phyloP scores from a whole-genome alignment of 2,797 vertebrate species.

The Dicrostonyx torquatus region DNA sequence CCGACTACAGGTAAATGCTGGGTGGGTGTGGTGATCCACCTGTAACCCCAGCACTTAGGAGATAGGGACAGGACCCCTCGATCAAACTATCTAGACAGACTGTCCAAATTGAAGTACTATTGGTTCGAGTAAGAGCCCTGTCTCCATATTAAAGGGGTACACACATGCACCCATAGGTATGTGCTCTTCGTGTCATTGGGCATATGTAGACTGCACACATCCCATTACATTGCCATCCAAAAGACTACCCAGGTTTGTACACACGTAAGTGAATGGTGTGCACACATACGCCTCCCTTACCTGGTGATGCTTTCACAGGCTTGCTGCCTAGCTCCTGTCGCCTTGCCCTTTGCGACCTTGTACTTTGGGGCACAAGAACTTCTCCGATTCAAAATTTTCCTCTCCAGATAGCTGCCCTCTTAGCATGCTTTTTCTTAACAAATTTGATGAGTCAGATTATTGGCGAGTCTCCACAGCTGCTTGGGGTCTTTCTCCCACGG shows the following conservation, averaged over 20 bases:
- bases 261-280: not conserved
- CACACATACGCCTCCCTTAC: not conserved
- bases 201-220: not conserved
- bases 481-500: not conserved
- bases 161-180: not conserved
- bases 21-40: not conserved
- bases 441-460: slow-evolving; percentile 25
- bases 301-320: not conserved
- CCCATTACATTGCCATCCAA: not conserved
- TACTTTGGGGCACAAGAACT: not conserved
- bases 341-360: not conserved
- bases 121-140: not conserved
- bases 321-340: not conserved
- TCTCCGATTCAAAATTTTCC: not conserved
- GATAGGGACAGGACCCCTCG: not conserved
- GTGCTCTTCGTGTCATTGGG: not conserved
- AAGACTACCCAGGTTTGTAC: not conserved
- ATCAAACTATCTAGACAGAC: not conserved
- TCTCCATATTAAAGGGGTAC: not conserved
- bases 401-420: not conserved
- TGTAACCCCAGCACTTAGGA: not conserved
- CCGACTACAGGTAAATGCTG: not conserved
- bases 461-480: not conserved
- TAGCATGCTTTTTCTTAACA: not conserved
- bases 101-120: no score